These are phyloP conservation scores for Phylloscopus trochiloides DNA, from an alignment of 2,113 vertebrate species.

Conservation along the genomic window DNA sequence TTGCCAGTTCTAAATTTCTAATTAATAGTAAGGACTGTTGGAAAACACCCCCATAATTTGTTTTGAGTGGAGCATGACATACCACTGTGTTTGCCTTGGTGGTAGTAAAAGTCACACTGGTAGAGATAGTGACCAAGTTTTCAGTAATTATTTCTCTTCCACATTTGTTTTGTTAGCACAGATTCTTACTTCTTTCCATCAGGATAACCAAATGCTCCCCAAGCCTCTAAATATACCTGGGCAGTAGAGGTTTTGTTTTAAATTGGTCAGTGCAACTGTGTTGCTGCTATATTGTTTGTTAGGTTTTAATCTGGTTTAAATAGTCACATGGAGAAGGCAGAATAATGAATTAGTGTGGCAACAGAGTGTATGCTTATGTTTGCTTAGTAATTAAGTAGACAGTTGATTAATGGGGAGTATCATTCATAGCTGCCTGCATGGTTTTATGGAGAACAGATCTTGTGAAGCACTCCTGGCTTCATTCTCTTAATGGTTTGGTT, in stretches of 20 bases:
- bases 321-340: neutral
- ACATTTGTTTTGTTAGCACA: neutral
- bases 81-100: neutral
- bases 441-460: neutral
- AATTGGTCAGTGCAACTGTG: neutral
- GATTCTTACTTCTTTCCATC: neutral
- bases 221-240: neutral
- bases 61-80: rapidly evolving
- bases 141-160: neutral
- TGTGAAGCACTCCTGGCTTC: neutral
- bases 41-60: rapidly evolving
- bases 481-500: neutral
- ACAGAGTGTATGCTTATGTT: neutral
- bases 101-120: neutral
- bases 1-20: neutral
- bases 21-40: neutral
- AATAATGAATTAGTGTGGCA: neutral
- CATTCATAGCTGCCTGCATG: neutral
- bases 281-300: neutral
- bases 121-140: neutral
- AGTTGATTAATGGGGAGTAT: neutral
- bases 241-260: neutral
- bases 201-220: neutral
- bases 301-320: neutral
- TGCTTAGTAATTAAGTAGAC: neutral